A percentile compares a stretch with the other conserved stretches of the same genome.
Evolutionary conservation across 2,797 vertebrate species (phyloP).

Genomic region (Xenentodon cancila): DNA sequence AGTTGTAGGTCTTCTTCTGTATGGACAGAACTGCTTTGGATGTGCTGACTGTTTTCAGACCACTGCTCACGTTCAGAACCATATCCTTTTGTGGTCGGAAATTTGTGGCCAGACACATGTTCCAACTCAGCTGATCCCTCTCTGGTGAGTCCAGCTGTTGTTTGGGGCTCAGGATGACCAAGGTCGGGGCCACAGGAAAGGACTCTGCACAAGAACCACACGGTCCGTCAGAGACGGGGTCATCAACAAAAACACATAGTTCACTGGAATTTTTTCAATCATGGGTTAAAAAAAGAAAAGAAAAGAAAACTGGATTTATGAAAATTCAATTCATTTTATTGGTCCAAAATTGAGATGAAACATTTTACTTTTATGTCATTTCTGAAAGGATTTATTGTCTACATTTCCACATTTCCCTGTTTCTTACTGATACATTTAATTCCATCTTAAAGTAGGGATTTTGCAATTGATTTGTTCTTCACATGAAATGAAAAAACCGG

Average conservation of each 20-base stretch:
- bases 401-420: too few species aligned
- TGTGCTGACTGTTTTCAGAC: accelerated
- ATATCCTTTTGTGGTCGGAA: slow-evolving; percentile 12
- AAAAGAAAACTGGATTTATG: too few species aligned
- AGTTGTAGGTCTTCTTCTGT: slow-evolving; percentile 9
- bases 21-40: not conserved
- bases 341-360: too few species aligned
- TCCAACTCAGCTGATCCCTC: accelerated
- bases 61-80: accelerated
- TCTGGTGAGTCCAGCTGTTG: accelerated
- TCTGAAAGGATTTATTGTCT: too few species aligned
- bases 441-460: too few species aligned
- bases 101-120: slow-evolving; percentile 62
- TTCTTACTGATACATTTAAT: too few species aligned
- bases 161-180: slow-evolving; percentile 43
- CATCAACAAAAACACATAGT: not conserved
- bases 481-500: too few species aligned
- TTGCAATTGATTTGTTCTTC: too few species aligned
- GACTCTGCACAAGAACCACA: slow-evolving; percentile 26
- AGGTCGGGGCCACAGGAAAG: accelerated
- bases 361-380: too few species aligned
- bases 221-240: not conserved
- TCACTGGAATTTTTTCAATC: too few species aligned
- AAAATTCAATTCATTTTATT: too few species aligned
- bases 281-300: too few species aligned